Conservation (phyloP, 30 jellyfish, hydroid and myxozoan species). For the Turritopsis dohrnii region DNA sequence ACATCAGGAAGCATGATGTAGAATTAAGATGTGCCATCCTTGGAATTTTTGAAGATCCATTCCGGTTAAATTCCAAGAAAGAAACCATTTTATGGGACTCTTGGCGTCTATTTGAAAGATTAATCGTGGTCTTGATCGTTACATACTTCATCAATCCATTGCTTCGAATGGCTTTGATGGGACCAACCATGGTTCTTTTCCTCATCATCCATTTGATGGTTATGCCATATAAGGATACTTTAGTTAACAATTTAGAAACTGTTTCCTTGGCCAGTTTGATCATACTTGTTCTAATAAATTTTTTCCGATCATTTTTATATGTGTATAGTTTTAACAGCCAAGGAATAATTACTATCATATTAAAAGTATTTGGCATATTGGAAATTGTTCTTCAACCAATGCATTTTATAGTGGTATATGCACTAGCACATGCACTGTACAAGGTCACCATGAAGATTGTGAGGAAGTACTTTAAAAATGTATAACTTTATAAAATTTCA, state of each 20-base stretch:
- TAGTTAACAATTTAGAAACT: conserved; percentile 32
- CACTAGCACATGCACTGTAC: too few species aligned
- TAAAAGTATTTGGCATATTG: background rate
- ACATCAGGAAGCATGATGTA: background rate
- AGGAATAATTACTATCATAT: background rate
- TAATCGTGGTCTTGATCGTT: conserved; percentile 9
- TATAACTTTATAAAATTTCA: too few species aligned
- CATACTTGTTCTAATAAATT: conserved; percentile 8
- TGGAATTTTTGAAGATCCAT: conserved; percentile 29
- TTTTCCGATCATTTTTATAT: conserved; percentile 25
- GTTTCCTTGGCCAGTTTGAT: conserved; percentile 13
- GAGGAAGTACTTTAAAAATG: background rate
- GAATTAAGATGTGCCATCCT: conserved; percentile 7
- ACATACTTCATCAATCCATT: conserved; percentile 14
- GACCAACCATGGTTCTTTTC: background rate
- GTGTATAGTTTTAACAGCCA: background rate
- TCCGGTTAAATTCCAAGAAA: background rate
- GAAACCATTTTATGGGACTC: conserved; percentile 46
- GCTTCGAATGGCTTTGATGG: conserved; percentile 5
- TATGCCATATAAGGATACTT: conserved; percentile 20
- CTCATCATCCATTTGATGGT: conserved; percentile 15
- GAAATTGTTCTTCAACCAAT: background rate
- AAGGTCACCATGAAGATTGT: too few species aligned
- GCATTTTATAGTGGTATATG: background rate
- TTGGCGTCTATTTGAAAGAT: conserved; percentile 30